Evolutionary conservation across 2,113 vertebrate species (phyloP).

Genomic region (Zeus faber): DNA sequence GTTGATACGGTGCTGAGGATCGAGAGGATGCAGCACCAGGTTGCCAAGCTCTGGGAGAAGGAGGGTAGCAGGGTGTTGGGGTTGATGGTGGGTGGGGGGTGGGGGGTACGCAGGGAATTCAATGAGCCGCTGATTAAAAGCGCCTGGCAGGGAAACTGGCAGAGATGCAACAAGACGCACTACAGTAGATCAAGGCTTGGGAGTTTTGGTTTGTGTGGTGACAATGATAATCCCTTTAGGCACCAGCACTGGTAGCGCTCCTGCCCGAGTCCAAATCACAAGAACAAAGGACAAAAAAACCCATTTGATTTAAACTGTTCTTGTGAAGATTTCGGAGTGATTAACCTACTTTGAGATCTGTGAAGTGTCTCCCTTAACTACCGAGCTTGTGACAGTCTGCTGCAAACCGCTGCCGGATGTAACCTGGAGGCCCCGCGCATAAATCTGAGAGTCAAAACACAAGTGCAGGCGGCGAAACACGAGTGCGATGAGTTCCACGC

Average conservation of each 20-base stretch:
- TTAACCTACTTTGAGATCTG: constrained; percentile 20
- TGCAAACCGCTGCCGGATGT: too few relatives aligned
- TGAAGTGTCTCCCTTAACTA: too few relatives aligned
- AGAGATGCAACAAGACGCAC: constrained; percentile 35
- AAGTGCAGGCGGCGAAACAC: too few relatives aligned
- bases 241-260: background rate
- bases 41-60: too few relatives aligned
- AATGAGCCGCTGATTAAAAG: constrained; percentile 66
- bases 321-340: constrained; percentile 18
- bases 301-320: constrained; percentile 24
- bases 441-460: too few relatives aligned
- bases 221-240: constrained; percentile 49
- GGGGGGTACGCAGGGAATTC: constrained; percentile 44
- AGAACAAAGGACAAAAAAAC: constrained; percentile 2
- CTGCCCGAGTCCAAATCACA: background rate
- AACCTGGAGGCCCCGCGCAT: too few relatives aligned
- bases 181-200: constrained; percentile 39
- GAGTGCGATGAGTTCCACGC: too few relatives aligned
- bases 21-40: constrained; percentile 50
- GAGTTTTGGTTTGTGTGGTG: constrained; percentile 35
- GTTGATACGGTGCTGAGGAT: too few relatives aligned
- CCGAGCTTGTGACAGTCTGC: too few relatives aligned
- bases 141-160: constrained; percentile 50
- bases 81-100: constrained; percentile 27
- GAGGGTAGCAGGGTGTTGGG: too few relatives aligned